A percentile compares a stretch with the other conserved stretches of the same genome.
Conservation (phyloP, 2,113 vertebrate species). For the Agelaius tricolor region DNA sequence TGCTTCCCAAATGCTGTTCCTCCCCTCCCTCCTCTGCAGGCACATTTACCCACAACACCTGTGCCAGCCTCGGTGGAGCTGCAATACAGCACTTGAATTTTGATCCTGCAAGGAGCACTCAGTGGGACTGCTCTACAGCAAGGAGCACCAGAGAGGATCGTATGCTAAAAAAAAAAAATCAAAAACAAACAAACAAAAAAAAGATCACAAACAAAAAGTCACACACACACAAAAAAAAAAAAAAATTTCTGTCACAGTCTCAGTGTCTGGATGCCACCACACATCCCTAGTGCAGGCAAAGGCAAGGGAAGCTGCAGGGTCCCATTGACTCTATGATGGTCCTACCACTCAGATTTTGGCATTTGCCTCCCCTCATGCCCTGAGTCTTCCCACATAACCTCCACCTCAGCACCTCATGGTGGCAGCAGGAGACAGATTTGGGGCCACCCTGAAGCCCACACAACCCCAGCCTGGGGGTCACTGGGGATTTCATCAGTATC, state of each 20-base stretch:
- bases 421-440: not conserved
- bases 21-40: rapidly evolving
- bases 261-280: rapidly evolving
- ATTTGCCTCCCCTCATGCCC: too few species aligned
- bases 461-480: too few species aligned
- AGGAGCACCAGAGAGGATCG: not conserved
- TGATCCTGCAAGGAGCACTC: rapidly evolving
- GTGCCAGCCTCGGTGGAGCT: rapidly evolving
- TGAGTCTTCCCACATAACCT: rapidly evolving
- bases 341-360: rapidly evolving
- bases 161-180: not conserved
- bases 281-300: rapidly evolving
- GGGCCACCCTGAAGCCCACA: too few species aligned
- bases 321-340: rapidly evolving
- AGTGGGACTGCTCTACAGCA: not conserved
- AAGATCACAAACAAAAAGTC: too few species aligned
- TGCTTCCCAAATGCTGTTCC: not conserved
- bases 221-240: too few species aligned
- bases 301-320: rapidly evolving
- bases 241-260: not conserved
- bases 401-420: not conserved
- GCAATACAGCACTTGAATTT: too few species aligned
- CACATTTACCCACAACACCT: not conserved
- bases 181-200: too few species aligned
- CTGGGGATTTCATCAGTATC: too few species aligned